Percentiles rank a stretch among this genome's conserved stretches.
Conservation (phyloP, 2,113 vertebrate genomes). For the Brachypteracias leptosomus region DNA sequence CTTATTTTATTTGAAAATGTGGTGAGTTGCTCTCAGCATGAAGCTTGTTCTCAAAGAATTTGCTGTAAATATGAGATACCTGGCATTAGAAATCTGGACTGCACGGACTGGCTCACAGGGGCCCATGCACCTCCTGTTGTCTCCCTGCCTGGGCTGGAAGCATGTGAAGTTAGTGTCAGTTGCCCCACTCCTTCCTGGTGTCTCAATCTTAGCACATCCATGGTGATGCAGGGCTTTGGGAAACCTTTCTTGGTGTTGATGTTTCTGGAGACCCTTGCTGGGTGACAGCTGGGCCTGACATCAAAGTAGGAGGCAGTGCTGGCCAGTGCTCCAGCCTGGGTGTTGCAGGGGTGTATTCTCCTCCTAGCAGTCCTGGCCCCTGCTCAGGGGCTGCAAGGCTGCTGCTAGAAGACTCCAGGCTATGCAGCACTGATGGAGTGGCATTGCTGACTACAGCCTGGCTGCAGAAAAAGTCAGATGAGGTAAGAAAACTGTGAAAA, state of each 20-base stretch:
- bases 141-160: not conserved
- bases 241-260: not conserved
- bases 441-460: not conserved
- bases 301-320: accelerated
- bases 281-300: not conserved
- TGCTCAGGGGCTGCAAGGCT: not conserved
- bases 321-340: not conserved
- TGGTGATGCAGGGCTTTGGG: not conserved
- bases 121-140: accelerated
- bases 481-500: not conserved
- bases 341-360: not conserved
- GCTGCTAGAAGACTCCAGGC: not conserved
- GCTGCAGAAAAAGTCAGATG: not conserved
- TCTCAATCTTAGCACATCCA: not conserved
- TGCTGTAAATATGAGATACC: not conserved
- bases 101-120: not conserved
- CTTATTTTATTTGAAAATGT: not conserved
- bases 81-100: not conserved
- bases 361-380: not conserved
- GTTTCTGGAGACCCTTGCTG: not conserved
- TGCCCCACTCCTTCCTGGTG: not conserved
- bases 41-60: not conserved
- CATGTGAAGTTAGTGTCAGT: not conserved
- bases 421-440: not conserved
- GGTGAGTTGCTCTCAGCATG: not conserved